These are phyloP conservation scores for Centropus bengalensis DNA, from an alignment of 2,113 vertebrate species.

Conservation along the genomic window DNA sequence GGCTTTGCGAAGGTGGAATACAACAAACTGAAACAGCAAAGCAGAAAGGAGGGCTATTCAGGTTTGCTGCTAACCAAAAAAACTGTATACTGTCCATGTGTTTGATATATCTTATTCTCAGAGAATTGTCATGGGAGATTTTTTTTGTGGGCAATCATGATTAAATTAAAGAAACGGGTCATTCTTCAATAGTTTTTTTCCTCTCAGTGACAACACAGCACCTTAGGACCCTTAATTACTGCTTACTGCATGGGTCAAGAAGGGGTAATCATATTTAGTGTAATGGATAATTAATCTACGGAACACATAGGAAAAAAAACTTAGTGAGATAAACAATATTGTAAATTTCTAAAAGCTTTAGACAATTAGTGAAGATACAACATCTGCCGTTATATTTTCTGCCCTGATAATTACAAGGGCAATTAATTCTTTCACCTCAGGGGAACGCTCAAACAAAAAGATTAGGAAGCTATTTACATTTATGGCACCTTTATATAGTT, in stretches of 20 bases:
- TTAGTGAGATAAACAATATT: background rate
- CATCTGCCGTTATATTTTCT: slow-evolving; percentile 34
- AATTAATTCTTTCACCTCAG: background rate
- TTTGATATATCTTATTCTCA: background rate
- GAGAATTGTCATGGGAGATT: background rate
- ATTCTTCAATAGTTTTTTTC: background rate
- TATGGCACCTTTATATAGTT: background rate
- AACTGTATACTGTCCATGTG: background rate
- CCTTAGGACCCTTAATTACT: background rate
- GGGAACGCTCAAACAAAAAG: background rate
- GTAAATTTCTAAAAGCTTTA: background rate
- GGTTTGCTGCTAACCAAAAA: background rate
- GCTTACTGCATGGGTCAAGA: background rate
- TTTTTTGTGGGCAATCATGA: background rate
- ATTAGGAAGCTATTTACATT: background rate
- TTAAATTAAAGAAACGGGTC: background rate
- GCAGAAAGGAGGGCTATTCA: background rate
- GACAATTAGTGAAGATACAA: background rate
- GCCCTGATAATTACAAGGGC: slow-evolving; percentile 10
- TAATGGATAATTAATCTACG: background rate
- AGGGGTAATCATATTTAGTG: background rate
- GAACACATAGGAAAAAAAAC: background rate
- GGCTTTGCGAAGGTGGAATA: background rate
- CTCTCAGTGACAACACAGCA: background rate
- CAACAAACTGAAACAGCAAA: background rate